phyloP scores from a whole-genome alignment of 2,888 invertebrate species.

The Drosophila atripex region DNA sequence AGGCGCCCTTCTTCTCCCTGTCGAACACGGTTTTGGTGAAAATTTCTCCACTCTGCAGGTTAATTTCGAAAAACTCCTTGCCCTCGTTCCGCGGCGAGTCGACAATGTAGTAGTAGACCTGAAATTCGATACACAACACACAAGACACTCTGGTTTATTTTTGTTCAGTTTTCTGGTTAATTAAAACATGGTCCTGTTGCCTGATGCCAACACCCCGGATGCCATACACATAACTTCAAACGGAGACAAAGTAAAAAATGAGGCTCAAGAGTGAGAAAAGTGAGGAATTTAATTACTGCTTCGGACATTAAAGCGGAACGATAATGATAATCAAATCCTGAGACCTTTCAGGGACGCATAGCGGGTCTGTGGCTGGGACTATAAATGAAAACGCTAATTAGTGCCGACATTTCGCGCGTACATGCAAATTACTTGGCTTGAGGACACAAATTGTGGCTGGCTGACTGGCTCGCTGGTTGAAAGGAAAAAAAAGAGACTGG shows the following conservation, averaged over 20 bases:
- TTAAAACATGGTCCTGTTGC: constrained; percentile 56
- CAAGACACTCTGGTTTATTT: constrained; percentile 18
- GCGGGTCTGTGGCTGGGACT: constrained; percentile 7
- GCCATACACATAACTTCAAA: constrained; percentile 28
- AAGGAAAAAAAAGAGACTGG: constrained; percentile 37
- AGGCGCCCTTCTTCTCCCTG: constrained; percentile 98
- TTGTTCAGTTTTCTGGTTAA: constrained; percentile 45
- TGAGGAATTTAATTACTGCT: constrained; percentile 46
- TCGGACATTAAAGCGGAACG: constrained; percentile 52
- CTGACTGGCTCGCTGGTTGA: constrained; percentile 9
- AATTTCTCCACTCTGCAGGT: constrained; percentile 97
- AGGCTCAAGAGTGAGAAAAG: constrained; percentile 29
- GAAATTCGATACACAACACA: constrained; percentile 59
- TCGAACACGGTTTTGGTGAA: constrained; percentile 98
- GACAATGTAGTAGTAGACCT: constrained; percentile 97
- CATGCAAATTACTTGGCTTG: constrained; percentile 75
- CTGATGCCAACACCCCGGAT: not conserved
- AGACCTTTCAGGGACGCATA: constrained; percentile 29
- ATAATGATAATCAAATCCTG: constrained; percentile 60
- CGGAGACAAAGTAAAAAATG: constrained; percentile 51
- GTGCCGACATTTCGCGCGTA: constrained; percentile 71
- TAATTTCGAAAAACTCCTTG: constrained; percentile 98
- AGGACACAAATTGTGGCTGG: constrained; percentile 61
- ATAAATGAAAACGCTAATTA: constrained; percentile 72
- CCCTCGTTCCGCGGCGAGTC: constrained; percentile 96